Evolutionary conservation across 2,113 vertebrate species (phyloP).

Genomic region (Lasiurus borealis): DNA sequence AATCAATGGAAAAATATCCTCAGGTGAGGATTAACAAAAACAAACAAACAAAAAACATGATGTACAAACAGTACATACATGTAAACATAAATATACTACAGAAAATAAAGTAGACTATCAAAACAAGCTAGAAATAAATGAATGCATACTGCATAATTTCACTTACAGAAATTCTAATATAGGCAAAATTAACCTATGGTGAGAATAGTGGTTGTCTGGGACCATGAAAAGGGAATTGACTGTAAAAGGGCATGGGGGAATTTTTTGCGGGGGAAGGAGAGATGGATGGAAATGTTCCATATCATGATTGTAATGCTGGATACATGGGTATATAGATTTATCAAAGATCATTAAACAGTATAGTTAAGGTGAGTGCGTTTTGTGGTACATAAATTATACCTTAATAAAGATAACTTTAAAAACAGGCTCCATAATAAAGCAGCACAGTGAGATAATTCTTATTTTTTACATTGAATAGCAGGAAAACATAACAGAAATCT

Average conservation of each 20-base stretch:
- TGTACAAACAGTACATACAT: background rate
- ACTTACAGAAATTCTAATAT: background rate
- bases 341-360: constrained; percentile 6
- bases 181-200: background rate
- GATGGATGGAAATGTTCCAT: background rate
- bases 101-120: background rate
- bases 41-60: too few relatives aligned
- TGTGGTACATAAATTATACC: background rate
- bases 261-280: background rate
- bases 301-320: background rate
- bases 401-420: background rate
- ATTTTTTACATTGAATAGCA: background rate
- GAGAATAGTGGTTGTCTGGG: background rate
- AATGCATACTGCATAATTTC: background rate
- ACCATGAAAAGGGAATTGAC: background rate
- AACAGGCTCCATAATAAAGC: background rate
- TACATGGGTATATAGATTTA: background rate
- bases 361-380: background rate
- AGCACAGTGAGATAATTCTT: background rate
- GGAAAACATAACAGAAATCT: background rate
- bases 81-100: background rate
- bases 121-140: background rate
- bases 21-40: too few relatives aligned
- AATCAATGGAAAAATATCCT: too few relatives aligned
- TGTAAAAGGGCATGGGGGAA: background rate